Base-by-base conservation (phyloP, 2,888 invertebrate species). In the Meteorus cinctellus region DNA sequence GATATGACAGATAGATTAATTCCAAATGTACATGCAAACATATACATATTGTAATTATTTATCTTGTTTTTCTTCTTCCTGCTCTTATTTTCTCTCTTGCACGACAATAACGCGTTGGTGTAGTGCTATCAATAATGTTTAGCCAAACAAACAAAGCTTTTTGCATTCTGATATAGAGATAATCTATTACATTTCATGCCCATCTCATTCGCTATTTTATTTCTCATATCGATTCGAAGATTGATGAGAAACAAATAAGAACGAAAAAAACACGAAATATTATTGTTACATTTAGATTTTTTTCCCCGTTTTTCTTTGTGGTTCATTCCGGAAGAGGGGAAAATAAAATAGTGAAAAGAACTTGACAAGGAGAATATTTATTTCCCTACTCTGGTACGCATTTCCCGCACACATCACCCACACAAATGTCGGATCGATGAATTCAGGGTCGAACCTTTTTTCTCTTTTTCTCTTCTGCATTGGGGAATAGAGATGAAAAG, bases 401-500 rank as follows among this genome's bases (percentile, higher is more conserved):
- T 74, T 66, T 34, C 51, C 51, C 59, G 29, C 24, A 60, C 36
- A 55, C 59, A 41, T 63, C 24, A 41, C 34, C n/a, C 60, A 72
- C 55, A 65, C 74, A 60, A 62, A 65, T 19, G 72, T 69, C 36
- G 75, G 77, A 80, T 80, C 78, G 74, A 80, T 80, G 79, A 77
- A 77, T 78, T 71, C 72, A 76, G 75, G 77, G 75, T 75, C 69
- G 60, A 48, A 45, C 31, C 48, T 72, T 69, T 76, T 59, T 59
- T 36, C 29, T 51, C 45, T 63, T 72, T 65, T 76, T 59, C 45
- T 29, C 29, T 55, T n/a, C 27, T 34, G 34, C 16, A 69, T 31
- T 45, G 68, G 41, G 45, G 60, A 71, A 68, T 73, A 34, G 29
- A 62, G 60, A 74, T 75, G 77, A 77, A 75, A 74, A 77, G 77